phyloP scores from a whole-genome alignment of 1,140 invertebrate genomes.

The Procambarus clarkii region DNA sequence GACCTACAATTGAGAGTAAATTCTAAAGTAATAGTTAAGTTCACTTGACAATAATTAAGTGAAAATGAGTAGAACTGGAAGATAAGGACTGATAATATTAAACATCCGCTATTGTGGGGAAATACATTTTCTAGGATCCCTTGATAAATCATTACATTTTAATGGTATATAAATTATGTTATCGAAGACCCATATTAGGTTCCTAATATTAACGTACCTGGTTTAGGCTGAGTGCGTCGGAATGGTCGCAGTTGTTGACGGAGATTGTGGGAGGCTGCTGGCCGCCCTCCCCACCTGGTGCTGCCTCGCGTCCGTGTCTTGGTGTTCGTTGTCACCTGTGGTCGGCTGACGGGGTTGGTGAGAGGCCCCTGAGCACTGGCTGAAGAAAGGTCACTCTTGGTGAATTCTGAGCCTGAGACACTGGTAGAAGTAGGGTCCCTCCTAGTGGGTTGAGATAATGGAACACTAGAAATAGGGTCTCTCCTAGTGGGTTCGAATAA shows the following conservation, averaged over 20 bases:
- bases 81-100: no score
- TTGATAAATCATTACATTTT: no score
- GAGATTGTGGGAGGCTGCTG: neutral
- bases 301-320: neutral
- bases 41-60: no score
- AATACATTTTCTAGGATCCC: no score
- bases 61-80: no score
- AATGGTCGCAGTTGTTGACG: neutral
- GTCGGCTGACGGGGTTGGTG: neutral
- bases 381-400: neutral
- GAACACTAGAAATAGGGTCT: no score
- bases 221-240: neutral
- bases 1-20: no score
- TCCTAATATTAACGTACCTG: neutral
- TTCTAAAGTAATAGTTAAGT: no score
- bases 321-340: neutral
- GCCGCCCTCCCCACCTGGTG: neutral
- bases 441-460: neutral
- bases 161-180: no score
- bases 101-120: no score
- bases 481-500: neutral
- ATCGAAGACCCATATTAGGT: no score
- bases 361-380: no score
- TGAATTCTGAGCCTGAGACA: neutral
- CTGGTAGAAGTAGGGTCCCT: neutral